Conservation (phyloP, 2,113 vertebrate species). For the Columba janthina region DNA sequence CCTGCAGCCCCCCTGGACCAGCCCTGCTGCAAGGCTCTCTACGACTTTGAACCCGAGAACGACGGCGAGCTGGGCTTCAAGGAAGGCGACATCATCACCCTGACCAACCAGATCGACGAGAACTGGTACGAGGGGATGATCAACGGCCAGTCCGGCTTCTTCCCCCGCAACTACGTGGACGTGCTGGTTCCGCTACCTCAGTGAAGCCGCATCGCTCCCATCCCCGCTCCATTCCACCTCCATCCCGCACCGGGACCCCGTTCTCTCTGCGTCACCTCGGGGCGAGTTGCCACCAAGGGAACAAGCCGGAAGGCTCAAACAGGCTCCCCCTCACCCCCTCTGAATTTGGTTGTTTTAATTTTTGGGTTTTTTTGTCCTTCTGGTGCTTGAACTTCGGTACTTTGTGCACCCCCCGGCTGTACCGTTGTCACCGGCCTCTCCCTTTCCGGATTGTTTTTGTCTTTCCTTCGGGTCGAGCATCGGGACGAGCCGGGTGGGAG, state of each 20-base stretch:
- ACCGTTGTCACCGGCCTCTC: neutral
- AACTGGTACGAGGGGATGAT: slow-evolving; percentile 99
- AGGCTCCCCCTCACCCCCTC: neutral
- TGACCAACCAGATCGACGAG: slow-evolving; percentile 98
- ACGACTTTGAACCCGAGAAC: slow-evolving; percentile 96
- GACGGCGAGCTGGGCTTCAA: slow-evolving; percentile 96
- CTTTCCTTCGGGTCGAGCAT: neutral
- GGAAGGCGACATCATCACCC: slow-evolving; percentile 94
- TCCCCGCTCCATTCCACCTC: slow-evolving; percentile 1
- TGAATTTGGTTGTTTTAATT: neutral
- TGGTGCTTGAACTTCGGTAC: slow-evolving; percentile 26
- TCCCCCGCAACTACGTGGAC: slow-evolving; percentile 97
- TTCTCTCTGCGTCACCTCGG: neutral
- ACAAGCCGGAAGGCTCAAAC: neutral
- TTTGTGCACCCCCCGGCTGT: neutral
- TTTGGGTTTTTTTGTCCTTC: neutral
- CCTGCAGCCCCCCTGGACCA: slow-evolving; percentile 84
- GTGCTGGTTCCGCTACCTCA: slow-evolving; percentile 92
- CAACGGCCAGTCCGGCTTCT: slow-evolving; percentile 93
- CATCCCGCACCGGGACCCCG: neutral
- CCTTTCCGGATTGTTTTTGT: neutral
- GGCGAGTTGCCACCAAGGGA: slow-evolving; percentile 1
- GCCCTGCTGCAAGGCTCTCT: slow-evolving; percentile 94
- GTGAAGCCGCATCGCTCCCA: slow-evolving; percentile 66
- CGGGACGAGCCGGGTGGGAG: neutral